Evolutionary conservation across 2,888 invertebrate species (phyloP).

Genomic region (Caenorhabditis sp.): DNA sequence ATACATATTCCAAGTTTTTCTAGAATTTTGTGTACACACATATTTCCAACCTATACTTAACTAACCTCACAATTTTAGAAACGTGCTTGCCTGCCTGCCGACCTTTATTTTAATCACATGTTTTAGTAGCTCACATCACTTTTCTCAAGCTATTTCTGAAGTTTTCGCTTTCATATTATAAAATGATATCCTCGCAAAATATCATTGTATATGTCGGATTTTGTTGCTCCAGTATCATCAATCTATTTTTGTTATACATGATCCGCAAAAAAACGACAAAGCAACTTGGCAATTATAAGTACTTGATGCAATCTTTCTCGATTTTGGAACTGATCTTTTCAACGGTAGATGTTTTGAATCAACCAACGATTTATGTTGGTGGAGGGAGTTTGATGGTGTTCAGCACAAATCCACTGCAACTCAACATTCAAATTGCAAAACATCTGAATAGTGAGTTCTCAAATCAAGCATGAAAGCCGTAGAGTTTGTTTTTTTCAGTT

Average conservation of each 20-base stretch:
- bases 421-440: neutral
- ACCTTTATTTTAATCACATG: neutral
- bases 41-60: neutral
- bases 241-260: slow-evolving; percentile 8
- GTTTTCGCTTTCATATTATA: neutral
- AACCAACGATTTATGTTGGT: slow-evolving; percentile 5
- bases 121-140: neutral
- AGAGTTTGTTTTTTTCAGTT: slow-evolving; percentile 1
- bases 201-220: neutral
- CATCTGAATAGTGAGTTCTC: neutral
- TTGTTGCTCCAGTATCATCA: neutral
- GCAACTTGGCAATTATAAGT: slow-evolving; percentile 20
- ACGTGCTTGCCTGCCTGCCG: neutral
- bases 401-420: neutral
- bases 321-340: slow-evolving; percentile 14
- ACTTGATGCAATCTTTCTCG: slow-evolving; percentile 24
- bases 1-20: too few species aligned
- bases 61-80: neutral
- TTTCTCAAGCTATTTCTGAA: neutral
- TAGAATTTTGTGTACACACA: neutral
- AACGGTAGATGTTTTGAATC: slow-evolving; percentile 11
- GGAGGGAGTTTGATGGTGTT: neutral
- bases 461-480: neutral
- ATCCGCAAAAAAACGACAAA: slow-evolving; percentile 17
- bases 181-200: neutral